phyloP scores from a whole-genome alignment of 2,113 vertebrate species.

The Scopus umbretta region DNA sequence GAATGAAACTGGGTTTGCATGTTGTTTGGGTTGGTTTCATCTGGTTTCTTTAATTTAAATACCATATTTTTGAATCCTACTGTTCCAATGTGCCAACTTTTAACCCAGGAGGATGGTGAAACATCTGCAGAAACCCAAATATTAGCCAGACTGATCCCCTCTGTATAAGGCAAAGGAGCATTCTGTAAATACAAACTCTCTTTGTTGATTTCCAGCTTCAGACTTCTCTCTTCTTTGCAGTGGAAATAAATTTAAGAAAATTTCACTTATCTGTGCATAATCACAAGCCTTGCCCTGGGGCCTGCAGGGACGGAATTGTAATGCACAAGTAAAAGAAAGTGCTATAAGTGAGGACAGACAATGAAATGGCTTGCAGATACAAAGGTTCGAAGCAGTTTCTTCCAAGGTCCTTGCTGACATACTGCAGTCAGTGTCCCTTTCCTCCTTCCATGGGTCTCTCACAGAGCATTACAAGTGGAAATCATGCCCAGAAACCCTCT shows the following conservation, averaged over 20 bases:
- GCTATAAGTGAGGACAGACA: neutral
- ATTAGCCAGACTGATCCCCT: neutral
- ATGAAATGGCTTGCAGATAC: neutral
- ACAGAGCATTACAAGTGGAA: neutral
- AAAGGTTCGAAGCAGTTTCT: neutral
- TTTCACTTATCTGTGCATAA: neutral
- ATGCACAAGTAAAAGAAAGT: neutral
- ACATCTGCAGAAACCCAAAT: constrained; percentile 28
- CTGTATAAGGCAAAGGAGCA: neutral
- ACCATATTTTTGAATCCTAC: neutral
- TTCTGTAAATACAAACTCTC: neutral
- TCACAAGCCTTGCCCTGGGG: neutral
- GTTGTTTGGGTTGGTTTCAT: neutral
- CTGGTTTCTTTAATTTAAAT: neutral
- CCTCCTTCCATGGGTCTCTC: neutral
- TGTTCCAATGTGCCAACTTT: neutral
- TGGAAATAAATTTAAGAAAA: neutral
- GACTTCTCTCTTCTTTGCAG: neutral
- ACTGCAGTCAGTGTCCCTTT: neutral
- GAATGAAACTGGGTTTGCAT: neutral
- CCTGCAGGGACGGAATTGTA: neutral
- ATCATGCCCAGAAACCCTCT: neutral
- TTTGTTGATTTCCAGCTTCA: neutral
- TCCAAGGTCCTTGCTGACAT: neutral
- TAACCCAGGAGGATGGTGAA: neutral